Percentiles rank a stretch among this genome's conserved stretches.
These are phyloP conservation scores for Elgaria multicarinata DNA, from an alignment of 2,113 vertebrate species.

Conservation along the genomic window DNA sequence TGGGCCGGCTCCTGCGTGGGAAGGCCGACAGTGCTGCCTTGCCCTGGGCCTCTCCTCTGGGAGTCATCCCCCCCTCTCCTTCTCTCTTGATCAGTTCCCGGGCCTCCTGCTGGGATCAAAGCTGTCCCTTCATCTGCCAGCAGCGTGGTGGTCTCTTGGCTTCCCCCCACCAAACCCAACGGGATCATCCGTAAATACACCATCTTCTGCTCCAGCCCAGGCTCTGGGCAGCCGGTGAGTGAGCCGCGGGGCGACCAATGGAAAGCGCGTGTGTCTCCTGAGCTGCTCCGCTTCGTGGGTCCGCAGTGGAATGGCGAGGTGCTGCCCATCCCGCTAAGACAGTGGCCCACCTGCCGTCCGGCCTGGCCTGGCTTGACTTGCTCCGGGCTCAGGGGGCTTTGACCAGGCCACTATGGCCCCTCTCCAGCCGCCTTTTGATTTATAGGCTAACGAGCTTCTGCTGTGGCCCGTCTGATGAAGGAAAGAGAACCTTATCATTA, in stretches of 20 bases:
- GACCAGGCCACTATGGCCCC: background rate
- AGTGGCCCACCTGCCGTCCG: background rate
- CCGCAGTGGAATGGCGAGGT: background rate
- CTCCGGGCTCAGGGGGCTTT: background rate
- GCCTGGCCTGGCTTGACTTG: background rate
- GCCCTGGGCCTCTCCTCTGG: background rate
- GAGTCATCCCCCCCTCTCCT: background rate
- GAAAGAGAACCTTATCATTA: background rate
- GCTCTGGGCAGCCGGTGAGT: slow-evolving; percentile 95
- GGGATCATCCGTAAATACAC: slow-evolving; percentile 98
- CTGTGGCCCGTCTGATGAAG: background rate
- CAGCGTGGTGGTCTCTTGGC: slow-evolving; percentile 98
- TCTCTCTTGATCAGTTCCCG: slow-evolving; percentile 80
- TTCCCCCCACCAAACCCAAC: slow-evolving; percentile 95
- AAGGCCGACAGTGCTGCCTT: background rate
- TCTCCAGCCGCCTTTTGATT: background rate
- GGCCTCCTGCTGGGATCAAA: slow-evolving; percentile 96
- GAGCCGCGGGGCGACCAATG: background rate
- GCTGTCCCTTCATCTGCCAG: slow-evolving; percentile 93
- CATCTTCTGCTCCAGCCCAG: slow-evolving; percentile 98
- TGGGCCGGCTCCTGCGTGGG: background rate
- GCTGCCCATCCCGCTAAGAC: background rate
- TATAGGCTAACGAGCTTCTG: background rate
- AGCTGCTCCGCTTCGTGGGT: background rate
- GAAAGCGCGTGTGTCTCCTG: background rate